These are phyloP conservation scores for Lipophrys pholis DNA, from an alignment of 2,113 vertebrate species.

Conservation along the genomic window DNA sequence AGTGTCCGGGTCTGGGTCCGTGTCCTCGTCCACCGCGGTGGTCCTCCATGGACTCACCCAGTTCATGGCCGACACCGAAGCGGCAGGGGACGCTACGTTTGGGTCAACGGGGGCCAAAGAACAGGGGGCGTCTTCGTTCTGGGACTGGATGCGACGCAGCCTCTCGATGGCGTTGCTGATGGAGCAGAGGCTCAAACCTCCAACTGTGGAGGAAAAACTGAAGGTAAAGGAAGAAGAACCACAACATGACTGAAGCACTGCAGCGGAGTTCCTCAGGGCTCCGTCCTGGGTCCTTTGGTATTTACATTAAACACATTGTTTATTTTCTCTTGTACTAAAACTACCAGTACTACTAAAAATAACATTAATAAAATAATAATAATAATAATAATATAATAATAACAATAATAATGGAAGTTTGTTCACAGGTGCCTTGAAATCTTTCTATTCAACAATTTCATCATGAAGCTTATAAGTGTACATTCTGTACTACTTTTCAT, in stretches of 20 bases:
- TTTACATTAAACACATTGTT: too few relatives aligned
- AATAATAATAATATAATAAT: too few relatives aligned
- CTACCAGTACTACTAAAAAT: too few relatives aligned
- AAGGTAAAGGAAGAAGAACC: background rate
- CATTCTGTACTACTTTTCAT: too few relatives aligned
- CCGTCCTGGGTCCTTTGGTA: background rate
- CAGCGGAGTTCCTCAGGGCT: background rate
- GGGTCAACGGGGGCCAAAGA: slow-evolving; percentile 6
- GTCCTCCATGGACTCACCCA: slow-evolving; percentile 83
- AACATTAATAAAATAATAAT: too few relatives aligned
- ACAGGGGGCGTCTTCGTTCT: slow-evolving; percentile 5
- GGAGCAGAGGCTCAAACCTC: slow-evolving; percentile 66
- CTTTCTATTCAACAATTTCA: too few relatives aligned
- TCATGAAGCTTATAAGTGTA: too few relatives aligned
- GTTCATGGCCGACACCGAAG: slow-evolving; percentile 47
- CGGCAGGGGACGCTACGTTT: slow-evolving; percentile 10
- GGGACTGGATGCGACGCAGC: slow-evolving; percentile 6
- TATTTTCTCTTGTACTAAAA: too few relatives aligned
- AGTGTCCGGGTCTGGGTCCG: slow-evolving; percentile 36
- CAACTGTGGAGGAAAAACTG: slow-evolving; percentile 60
- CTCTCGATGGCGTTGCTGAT: slow-evolving; percentile 51
- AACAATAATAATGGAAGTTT: too few relatives aligned
- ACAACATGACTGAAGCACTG: background rate
- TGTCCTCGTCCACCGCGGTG: slow-evolving; percentile 68
- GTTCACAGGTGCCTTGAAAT: too few relatives aligned